These are phyloP conservation scores for Electrophaes corylata DNA, from an alignment of 2,888 invertebrate species.

Conservation along the genomic window DNA sequence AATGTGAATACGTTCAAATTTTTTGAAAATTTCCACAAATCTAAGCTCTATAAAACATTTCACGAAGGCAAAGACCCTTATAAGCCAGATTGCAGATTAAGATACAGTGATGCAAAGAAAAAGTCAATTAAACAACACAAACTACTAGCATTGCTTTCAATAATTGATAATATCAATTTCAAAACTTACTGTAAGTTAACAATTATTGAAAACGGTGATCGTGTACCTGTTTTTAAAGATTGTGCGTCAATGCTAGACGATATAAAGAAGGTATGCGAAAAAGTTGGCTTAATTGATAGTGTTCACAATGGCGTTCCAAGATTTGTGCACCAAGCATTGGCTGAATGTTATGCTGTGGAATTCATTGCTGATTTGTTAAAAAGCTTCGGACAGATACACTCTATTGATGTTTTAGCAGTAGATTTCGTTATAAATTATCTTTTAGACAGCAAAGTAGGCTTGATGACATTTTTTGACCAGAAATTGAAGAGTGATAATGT, in stretches of 20 bases:
- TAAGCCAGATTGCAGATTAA: neutral
- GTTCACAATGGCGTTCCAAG: neutral
- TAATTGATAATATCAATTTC: neutral
- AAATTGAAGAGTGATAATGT: neutral
- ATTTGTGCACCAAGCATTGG: neutral
- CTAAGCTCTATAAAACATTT: neutral
- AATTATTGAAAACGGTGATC: neutral
- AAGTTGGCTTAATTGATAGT: neutral
- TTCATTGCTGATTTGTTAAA: constrained; percentile 2
- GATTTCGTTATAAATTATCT: constrained; percentile 1
- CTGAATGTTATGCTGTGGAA: constrained; percentile 3
- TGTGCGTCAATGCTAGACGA: neutral
- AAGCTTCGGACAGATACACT: neutral
- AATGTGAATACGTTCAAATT: neutral
- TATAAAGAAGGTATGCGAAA: neutral
- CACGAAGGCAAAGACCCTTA: neutral
- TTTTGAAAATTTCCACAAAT: neutral
- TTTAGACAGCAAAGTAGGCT: neutral
- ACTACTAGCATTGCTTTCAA: neutral
- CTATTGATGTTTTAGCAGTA: neutral
- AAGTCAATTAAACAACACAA: neutral
- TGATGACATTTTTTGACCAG: neutral
- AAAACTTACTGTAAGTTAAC: neutral
- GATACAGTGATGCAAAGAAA: neutral
- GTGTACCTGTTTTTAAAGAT: neutral